phyloP scores from a whole-genome alignment of 2,797 vertebrate species.

The Eleutherodactylus coqui region DNA sequence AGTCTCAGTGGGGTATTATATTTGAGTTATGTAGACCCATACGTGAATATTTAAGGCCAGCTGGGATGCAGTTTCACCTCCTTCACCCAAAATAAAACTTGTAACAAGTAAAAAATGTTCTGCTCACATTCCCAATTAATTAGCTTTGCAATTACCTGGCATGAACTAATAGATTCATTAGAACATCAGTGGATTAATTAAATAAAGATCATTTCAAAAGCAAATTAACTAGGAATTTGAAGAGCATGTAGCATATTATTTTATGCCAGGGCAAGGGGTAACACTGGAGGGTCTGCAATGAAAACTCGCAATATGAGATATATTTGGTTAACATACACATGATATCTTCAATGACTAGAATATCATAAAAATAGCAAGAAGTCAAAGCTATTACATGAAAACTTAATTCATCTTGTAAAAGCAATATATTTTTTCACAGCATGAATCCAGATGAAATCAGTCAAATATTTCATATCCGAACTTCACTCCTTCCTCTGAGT shows the following conservation, averaged over 20 bases:
- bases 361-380: background rate
- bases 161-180: background rate
- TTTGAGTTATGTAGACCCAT: background rate
- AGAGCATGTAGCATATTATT: background rate
- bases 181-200: background rate
- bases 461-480: slow-evolving; percentile 6
- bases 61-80: background rate
- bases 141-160: background rate
- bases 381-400: slow-evolving; percentile 9
- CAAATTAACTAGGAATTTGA: background rate
- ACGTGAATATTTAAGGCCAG: background rate
- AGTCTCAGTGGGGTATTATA: background rate
- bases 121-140: background rate
- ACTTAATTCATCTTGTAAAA: slow-evolving; percentile 19
- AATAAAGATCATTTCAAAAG: slow-evolving; percentile 7
- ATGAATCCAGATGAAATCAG: background rate
- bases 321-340: background rate
- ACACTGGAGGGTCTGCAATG: background rate
- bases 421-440: slow-evolving; percentile 24
- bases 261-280: background rate
- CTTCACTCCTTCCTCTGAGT: slow-evolving; percentile 6
- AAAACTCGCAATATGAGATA: background rate
- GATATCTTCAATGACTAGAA: background rate
- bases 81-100: background rate
- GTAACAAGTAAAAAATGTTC: background rate